Conservation (phyloP, 1,140 invertebrate genomes). For the Uloborus diversus region DNA sequence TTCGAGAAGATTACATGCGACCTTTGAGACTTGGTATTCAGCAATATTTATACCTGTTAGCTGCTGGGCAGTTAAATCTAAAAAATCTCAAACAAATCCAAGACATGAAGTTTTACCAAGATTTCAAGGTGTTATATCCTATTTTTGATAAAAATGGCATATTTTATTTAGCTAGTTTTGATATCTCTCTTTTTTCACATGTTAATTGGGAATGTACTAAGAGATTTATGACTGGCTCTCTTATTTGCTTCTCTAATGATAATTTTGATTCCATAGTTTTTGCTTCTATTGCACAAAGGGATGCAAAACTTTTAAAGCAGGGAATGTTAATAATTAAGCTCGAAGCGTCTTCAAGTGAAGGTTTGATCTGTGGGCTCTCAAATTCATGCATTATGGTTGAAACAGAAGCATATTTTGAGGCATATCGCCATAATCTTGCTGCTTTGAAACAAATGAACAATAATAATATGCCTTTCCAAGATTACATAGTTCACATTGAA, state of each 20-base stretch:
- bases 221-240: slow-evolving; percentile 75
- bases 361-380: slow-evolving; percentile 1
- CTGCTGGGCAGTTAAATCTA: no score
- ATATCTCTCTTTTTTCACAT: slow-evolving; percentile 10
- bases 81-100: background rate
- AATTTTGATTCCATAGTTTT: slow-evolving; percentile 75
- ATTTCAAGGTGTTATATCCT: background rate
- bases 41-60: background rate
- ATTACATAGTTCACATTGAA: slow-evolving; percentile 60
- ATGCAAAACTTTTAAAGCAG: slow-evolving; percentile 64
- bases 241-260: slow-evolving; percentile 76
- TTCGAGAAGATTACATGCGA: slow-evolving; percentile 74
- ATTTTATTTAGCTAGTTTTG: slow-evolving; percentile 4
- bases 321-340: slow-evolving; percentile 60
- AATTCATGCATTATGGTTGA: slow-evolving; percentile 65
- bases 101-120: slow-evolving; percentile 6
- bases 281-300: slow-evolving; percentile 73
- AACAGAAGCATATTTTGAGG: slow-evolving; percentile 68
- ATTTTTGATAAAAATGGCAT: background rate
- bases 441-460: slow-evolving; percentile 64
- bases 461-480: slow-evolving; percentile 64
- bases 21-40: slow-evolving; percentile 63
- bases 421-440: slow-evolving; percentile 66
- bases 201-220: slow-evolving; percentile 60
- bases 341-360: slow-evolving; percentile 19